These are phyloP conservation scores for Drosophila yakuba DNA, from an alignment of 1,140 invertebrate species.

Conservation along the genomic window DNA sequence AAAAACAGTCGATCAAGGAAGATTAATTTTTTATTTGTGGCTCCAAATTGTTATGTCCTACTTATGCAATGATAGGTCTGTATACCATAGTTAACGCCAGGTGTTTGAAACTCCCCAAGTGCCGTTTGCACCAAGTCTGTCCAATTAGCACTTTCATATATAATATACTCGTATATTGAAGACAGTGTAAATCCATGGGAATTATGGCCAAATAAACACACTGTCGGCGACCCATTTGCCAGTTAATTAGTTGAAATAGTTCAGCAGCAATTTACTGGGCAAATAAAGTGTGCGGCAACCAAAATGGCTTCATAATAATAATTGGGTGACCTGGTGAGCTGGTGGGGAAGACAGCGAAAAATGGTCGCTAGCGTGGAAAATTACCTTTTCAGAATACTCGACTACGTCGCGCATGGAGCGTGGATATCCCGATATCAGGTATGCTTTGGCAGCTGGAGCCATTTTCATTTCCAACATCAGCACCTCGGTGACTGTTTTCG, in stretches of 20 bases:
- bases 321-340: slow-evolving; percentile 16
- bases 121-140: not conserved
- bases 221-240: slow-evolving; percentile 47
- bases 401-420: slow-evolving; percentile 95
- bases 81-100: slow-evolving; percentile 7
- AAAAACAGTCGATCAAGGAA: not conserved
- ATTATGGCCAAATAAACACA: slow-evolving; percentile 59
- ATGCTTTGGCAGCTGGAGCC: slow-evolving; percentile 94
- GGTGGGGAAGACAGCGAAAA: slow-evolving; percentile 2
- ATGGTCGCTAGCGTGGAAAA: slow-evolving; percentile 5
- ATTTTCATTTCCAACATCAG: slow-evolving; percentile 97
- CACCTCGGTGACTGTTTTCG: slow-evolving; percentile 94
- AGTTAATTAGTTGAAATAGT: slow-evolving; percentile 73
- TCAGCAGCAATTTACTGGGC: slow-evolving; percentile 58
- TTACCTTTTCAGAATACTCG: slow-evolving; percentile 95
- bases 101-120: slow-evolving; percentile 10
- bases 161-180: slow-evolving; percentile 1
- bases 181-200: slow-evolving; percentile 57
- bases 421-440: slow-evolving; percentile 98
- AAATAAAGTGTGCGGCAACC: slow-evolving; percentile 51
- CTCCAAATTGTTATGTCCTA: not conserved
- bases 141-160: slow-evolving; percentile 47
- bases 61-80: slow-evolving; percentile 20
- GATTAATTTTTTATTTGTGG: not conserved
- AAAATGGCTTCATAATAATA: slow-evolving; percentile 51